Percentiles rank a stretch among this genome's conserved stretches.
phyloP scores from a whole-genome alignment of 2,888 invertebrate genomes.

The Drosophila austrosaltans region DNA sequence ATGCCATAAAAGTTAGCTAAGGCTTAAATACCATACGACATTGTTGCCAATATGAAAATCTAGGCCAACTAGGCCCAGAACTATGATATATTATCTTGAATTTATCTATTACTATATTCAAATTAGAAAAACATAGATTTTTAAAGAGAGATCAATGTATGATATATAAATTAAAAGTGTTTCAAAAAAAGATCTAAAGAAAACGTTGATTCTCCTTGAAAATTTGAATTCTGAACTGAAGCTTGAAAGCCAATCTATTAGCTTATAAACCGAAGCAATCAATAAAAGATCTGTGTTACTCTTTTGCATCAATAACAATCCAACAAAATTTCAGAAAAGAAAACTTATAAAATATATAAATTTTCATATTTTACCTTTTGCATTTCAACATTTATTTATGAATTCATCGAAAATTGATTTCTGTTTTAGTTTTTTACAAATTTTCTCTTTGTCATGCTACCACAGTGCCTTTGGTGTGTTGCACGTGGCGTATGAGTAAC shows the following conservation, averaged over 20 bases:
- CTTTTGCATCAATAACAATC: too few relatives aligned
- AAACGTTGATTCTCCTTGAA: neutral
- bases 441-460: neutral
- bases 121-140: too few relatives aligned
- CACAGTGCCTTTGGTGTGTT: constrained; percentile 38
- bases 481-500: constrained; percentile 74
- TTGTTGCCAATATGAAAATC: neutral
- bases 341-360: too few relatives aligned
- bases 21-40: neutral
- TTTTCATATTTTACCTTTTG: too few relatives aligned
- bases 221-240: too few relatives aligned
- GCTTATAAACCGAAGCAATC: too few relatives aligned
- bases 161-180: neutral
- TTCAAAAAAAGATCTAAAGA: neutral
- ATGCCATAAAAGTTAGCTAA: neutral
- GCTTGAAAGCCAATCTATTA: too few relatives aligned
- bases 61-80: neutral
- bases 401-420: neutral
- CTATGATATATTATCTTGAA: too few relatives aligned
- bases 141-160: too few relatives aligned
- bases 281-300: too few relatives aligned
- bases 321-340: too few relatives aligned
- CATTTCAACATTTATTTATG: neutral
- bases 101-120: too few relatives aligned
- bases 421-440: neutral